Percentiles rank a stretch among this genome's conserved stretches.
These are phyloP conservation scores for Peromyscus nudipes DNA, from an alignment of 2,797 vertebrate species.

Conservation along the genomic window DNA sequence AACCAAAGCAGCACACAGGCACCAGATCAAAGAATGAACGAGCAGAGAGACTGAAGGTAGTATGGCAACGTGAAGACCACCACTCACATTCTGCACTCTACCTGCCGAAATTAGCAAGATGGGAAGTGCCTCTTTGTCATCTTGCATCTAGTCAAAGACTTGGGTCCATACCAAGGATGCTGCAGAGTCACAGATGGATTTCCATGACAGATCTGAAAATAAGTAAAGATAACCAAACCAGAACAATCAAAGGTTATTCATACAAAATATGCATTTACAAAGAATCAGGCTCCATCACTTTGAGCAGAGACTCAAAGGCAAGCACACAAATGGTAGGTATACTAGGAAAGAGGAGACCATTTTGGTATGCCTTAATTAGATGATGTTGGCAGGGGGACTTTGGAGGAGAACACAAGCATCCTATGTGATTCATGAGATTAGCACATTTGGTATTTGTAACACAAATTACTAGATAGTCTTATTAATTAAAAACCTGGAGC, in stretches of 20 bases:
- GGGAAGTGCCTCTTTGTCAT: not conserved
- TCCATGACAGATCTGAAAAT: not conserved
- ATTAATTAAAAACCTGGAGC: too few species aligned
- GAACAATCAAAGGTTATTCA: not conserved
- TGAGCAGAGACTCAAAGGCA: not conserved
- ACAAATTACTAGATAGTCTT: too few species aligned
- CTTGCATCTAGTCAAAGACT: not conserved
- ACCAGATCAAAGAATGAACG: not conserved
- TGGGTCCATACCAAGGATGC: not conserved
- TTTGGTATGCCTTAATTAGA: not conserved
- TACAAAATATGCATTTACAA: not conserved
- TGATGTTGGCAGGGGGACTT: not conserved
- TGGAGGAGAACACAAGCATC: not conserved
- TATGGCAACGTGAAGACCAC: not conserved
- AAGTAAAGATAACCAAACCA: not conserved
- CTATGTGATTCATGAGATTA: not conserved
- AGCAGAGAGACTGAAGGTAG: not conserved
- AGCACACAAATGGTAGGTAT: not conserved
- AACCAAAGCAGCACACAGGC: too few species aligned
- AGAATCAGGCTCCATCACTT: not conserved
- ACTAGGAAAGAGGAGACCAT: not conserved
- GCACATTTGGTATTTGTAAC: not conserved
- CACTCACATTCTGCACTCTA: not conserved
- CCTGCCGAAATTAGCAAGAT: too few species aligned
- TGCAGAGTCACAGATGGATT: not conserved